phyloP scores from a whole-genome alignment of 2,888 invertebrate species.

The Amblyjoppa fuscipennis region DNA sequence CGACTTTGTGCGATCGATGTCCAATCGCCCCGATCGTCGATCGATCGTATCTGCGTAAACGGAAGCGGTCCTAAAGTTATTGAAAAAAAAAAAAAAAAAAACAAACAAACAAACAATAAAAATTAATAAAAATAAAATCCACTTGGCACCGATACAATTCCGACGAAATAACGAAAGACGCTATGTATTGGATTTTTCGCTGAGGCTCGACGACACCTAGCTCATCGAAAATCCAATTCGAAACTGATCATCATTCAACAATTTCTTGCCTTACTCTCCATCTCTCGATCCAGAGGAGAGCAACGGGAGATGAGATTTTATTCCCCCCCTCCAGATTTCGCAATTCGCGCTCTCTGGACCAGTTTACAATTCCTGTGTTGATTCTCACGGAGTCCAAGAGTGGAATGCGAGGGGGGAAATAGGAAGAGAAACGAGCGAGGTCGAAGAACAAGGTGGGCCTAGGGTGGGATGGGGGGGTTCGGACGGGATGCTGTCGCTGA shows the following conservation, averaged over 20 bases:
- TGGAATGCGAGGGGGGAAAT: conserved; percentile 55
- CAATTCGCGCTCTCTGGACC: conserved; percentile 81
- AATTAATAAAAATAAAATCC: conserved; percentile 6
- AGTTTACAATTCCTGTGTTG: conserved; percentile 78
- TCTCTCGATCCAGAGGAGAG: conserved; percentile 25
- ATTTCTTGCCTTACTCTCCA: not conserved
- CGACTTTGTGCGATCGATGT: conserved; percentile 7
- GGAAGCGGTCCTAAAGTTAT: conserved; percentile 6
- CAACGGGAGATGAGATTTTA: conserved; percentile 53
- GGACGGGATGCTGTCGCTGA: conserved; percentile 81
- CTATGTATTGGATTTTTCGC: not conserved
- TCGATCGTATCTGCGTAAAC: conserved; percentile 1
- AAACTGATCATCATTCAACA: conserved; percentile 61
- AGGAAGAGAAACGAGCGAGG: conserved; percentile 53
- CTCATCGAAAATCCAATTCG: conserved; percentile 54
- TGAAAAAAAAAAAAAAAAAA: not conserved
- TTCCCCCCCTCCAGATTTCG: conserved; percentile 51
- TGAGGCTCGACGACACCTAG: conserved; percentile 10
- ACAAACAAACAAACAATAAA: not conserved
- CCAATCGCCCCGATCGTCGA: conserved; percentile 11
- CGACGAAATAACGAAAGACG: not conserved
- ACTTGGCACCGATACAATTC: not conserved
- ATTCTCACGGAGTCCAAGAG: conserved; percentile 75
- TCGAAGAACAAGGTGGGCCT: conserved; percentile 20
- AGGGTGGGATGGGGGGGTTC: conserved; percentile 69